These are phyloP conservation scores for Spisula subtruncata DNA, from an alignment of 2,888 invertebrate genomes.

Conservation along the genomic window DNA sequence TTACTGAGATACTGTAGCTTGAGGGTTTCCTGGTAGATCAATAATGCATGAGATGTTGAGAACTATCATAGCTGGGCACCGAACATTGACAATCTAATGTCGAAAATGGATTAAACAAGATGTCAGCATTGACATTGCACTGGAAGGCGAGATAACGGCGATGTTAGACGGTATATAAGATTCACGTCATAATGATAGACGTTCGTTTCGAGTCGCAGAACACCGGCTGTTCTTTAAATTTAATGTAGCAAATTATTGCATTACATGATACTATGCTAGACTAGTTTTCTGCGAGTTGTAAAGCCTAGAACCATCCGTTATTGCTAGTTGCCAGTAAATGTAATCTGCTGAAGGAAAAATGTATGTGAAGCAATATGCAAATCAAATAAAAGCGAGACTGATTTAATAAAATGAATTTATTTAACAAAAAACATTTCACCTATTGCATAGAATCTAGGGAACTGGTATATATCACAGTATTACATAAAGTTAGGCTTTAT, in stretches of 20 bases:
- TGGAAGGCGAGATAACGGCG: background rate
- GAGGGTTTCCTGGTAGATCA: background rate
- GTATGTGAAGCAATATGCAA: slow-evolving; percentile 4
- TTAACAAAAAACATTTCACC: background rate
- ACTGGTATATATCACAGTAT: background rate
- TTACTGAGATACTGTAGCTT: background rate
- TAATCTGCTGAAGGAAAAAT: background rate
- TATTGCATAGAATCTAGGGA: background rate
- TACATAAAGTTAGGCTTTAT: background rate
- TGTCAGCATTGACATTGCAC: background rate
- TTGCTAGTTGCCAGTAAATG: background rate
- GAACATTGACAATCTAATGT: background rate
- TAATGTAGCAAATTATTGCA: slow-evolving; percentile 4
- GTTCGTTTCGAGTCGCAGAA: background rate
- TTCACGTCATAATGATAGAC: background rate
- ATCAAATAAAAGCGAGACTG: slow-evolving; percentile 4
- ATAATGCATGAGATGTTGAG: slow-evolving; percentile 15
- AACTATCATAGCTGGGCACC: background rate
- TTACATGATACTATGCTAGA: background rate
- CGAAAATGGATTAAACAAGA: slow-evolving; percentile 17
- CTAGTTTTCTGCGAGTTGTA: background rate
- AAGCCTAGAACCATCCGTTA: background rate
- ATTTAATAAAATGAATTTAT: background rate
- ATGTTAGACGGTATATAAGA: background rate
- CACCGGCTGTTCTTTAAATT: background rate